Conservation (phyloP, 2,113 vertebrate genomes). For the Oplegnathus fasciatus region DNA sequence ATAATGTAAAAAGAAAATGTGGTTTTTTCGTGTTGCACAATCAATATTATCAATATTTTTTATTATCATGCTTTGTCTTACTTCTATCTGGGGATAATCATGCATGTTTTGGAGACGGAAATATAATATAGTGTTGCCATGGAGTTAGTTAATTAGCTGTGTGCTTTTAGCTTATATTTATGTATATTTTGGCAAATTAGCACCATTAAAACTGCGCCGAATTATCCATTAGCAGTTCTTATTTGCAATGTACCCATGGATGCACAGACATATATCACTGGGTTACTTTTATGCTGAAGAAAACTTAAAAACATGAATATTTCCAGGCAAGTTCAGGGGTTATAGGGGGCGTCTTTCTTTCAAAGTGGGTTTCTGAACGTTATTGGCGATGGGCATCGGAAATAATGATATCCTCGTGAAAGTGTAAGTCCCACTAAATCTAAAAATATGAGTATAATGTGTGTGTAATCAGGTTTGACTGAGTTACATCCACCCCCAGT, state of each 20-base stretch:
- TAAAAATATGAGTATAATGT: background rate
- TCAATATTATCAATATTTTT: background rate
- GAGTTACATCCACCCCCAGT: background rate
- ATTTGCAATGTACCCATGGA: background rate
- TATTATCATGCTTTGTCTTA: background rate
- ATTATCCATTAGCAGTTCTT: background rate
- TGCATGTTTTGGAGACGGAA: background rate
- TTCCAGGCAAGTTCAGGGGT: background rate
- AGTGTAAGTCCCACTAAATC: background rate
- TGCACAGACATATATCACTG: background rate
- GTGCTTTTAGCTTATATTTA: background rate
- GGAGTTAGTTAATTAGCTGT: background rate
- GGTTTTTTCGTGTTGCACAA: background rate
- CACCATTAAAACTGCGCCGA: background rate
- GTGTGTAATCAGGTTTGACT: background rate
- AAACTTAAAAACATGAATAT: background rate
- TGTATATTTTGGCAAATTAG: background rate
- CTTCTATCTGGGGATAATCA: background rate
- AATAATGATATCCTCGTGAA: background rate
- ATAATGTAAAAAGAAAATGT: too few species aligned
- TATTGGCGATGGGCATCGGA: background rate
- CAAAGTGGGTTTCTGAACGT: too few species aligned
- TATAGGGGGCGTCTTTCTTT: background rate
- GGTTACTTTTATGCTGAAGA: background rate
- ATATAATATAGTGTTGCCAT: background rate